A percentile compares a stretch with the other conserved stretches of the same genome.
These are phyloP conservation scores for Dysidea cf. avara DNA, from an alignment of 37 sponge, comb jelly and placozoan genomes.

Conservation along the genomic window DNA sequence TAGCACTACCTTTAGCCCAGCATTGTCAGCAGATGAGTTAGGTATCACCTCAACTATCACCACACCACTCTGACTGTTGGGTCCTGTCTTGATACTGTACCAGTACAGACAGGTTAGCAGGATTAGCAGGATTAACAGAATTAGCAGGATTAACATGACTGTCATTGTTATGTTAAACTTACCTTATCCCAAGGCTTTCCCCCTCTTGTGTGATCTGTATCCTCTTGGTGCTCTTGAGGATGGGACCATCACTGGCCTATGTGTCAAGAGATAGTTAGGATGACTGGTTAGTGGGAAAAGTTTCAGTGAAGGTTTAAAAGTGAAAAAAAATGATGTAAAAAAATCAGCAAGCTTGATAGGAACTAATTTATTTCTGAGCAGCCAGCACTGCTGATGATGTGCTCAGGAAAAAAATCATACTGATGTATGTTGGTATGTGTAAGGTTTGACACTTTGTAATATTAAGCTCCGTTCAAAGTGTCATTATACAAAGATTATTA, in stretches of 20 bases:
- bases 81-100: constrained; percentile 6
- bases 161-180: not conserved
- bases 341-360: too few species aligned
- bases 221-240: constrained; percentile 56
- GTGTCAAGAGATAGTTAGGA: not conserved
- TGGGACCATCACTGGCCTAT: constrained; percentile 29
- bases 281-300: too few species aligned
- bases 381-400: too few species aligned
- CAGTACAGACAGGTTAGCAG: too few species aligned
- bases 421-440: too few species aligned
- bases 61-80: constrained; percentile 28
- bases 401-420: too few species aligned
- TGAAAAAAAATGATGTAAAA: not conserved
- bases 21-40: constrained; percentile 62
- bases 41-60: constrained; percentile 52
- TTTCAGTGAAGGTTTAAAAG: too few species aligned
- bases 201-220: constrained; percentile 39
- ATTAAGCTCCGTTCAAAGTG: too few species aligned
- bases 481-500: too few species aligned
- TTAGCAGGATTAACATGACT: too few species aligned
- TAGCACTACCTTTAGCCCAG: constrained; percentile 69
- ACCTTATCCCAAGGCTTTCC: constrained; percentile 44
- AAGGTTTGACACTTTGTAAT: too few species aligned
- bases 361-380: too few species aligned
- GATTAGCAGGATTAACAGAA: not conserved